Conservation (phyloP, 2,888 invertebrate genomes). For the Eupithecia subfuscata region DNA sequence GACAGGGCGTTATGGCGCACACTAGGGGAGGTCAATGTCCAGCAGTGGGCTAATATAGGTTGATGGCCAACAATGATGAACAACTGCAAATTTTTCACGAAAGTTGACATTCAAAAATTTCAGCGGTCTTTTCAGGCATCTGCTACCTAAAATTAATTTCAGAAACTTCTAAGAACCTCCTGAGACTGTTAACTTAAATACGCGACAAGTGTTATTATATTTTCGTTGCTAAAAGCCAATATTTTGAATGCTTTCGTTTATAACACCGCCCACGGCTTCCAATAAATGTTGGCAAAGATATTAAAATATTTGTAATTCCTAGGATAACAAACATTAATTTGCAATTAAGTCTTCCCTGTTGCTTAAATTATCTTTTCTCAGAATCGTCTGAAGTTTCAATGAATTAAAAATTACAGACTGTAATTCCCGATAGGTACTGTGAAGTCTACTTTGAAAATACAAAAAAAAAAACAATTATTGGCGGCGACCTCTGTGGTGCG, state of each 20-base stretch:
- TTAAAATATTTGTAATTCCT: neutral
- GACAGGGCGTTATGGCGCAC: no score
- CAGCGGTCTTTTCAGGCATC: neutral
- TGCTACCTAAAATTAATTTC: neutral
- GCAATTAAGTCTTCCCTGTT: neutral
- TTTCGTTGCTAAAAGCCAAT: slow-evolving; percentile 1
- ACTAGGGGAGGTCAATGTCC: no score
- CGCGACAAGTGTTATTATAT: neutral
- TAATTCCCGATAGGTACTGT: neutral
- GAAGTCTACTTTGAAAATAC: neutral
- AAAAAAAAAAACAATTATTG: no score
- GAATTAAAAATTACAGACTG: no score
- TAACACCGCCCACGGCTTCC: neutral
- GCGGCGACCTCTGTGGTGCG: no score
- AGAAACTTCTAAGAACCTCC: neutral
- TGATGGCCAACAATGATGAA: no score
- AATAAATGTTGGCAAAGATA: neutral
- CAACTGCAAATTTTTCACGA: no score
- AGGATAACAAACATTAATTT: neutral
- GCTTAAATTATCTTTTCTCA: neutral
- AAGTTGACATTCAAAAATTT: no score
- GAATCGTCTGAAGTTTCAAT: neutral
- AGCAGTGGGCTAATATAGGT: no score
- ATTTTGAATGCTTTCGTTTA: slow-evolving; percentile 3
- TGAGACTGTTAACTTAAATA: neutral